phyloP scores from a whole-genome alignment of 2,113 vertebrate genomes.

The Holacanthus passer region DNA sequence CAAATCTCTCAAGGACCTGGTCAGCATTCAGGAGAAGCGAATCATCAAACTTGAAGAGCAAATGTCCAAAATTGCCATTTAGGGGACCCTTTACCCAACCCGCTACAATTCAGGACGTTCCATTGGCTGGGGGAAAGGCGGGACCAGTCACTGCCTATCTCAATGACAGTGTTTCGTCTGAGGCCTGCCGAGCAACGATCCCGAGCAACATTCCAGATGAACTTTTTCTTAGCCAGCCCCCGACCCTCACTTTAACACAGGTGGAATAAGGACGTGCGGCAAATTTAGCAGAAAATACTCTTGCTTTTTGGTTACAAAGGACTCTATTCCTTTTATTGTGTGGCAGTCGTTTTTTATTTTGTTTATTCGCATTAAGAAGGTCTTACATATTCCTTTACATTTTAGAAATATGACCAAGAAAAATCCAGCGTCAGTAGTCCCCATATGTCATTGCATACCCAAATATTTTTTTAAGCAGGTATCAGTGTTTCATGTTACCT shows the following conservation, averaged over 20 bases:
- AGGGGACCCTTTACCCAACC: constrained; percentile 76
- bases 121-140: constrained; percentile 79
- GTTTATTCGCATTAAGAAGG: constrained; percentile 60
- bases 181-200: constrained; percentile 77
- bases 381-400: constrained; percentile 71
- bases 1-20: constrained; percentile 94
- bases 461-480: constrained; percentile 64
- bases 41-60: constrained; percentile 97
- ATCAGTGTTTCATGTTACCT: constrained; percentile 68
- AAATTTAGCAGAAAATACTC: constrained; percentile 71
- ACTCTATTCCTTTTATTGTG: constrained; percentile 82
- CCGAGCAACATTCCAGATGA: constrained; percentile 88
- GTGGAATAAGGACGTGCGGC: constrained; percentile 71
- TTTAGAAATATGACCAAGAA: constrained; percentile 73
- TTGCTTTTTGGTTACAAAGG: constrained; percentile 80
- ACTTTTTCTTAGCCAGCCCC: constrained; percentile 82
- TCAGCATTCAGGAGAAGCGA: constrained; percentile 94
- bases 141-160: constrained; percentile 83
- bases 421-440: constrained; percentile 50
- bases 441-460: constrained; percentile 39
- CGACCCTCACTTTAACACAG: constrained; percentile 79
- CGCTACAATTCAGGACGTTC: constrained; percentile 82
- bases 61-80: constrained; percentile 92
- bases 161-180: constrained; percentile 83
- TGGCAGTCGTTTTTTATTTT: constrained; percentile 82